Percentiles rank a stretch among this genome's conserved stretches.
These are phyloP conservation scores for Macrosiphum euphorbiae DNA, from an alignment of 2,888 invertebrate genomes.

Conservation along the genomic window DNA sequence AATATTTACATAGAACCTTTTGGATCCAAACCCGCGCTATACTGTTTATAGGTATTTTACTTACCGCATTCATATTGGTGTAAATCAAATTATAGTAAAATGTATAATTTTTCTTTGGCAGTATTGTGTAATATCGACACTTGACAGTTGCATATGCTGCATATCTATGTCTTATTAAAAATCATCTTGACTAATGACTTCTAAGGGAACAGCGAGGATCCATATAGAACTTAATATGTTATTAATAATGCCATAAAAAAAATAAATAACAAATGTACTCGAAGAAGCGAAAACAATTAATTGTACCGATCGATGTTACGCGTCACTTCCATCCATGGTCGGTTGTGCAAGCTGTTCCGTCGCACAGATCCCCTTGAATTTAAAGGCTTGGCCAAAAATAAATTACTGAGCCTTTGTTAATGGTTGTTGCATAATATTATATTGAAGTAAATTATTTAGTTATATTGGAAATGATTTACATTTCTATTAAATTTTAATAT, in stretches of 20 bases:
- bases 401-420: not conserved
- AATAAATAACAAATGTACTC: not conserved
- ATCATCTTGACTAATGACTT: not conserved
- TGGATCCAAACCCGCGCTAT: too few relatives aligned
- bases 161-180: not conserved
- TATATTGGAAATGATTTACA: too few relatives aligned
- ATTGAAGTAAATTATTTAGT: not conserved
- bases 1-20: too few relatives aligned
- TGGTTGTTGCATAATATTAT: not conserved
- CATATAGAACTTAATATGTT: not conserved
- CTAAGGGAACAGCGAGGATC: not conserved
- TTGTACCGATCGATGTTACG: not conserved
- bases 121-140: not conserved
- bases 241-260: not conserved
- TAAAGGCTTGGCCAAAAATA: not conserved
- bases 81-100: not conserved
- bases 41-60: not conserved
- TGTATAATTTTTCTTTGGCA: not conserved
- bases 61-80: not conserved
- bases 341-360: not conserved
- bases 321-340: not conserved
- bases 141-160: not conserved
- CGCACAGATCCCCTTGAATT: not conserved
- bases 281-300: not conserved
- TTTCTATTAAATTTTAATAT: too few relatives aligned